A percentile compares a stretch with the other conserved stretches of the same genome.
Conservation (phyloP, 2,113 vertebrate genomes). For the Varanus komodoensis region DNA sequence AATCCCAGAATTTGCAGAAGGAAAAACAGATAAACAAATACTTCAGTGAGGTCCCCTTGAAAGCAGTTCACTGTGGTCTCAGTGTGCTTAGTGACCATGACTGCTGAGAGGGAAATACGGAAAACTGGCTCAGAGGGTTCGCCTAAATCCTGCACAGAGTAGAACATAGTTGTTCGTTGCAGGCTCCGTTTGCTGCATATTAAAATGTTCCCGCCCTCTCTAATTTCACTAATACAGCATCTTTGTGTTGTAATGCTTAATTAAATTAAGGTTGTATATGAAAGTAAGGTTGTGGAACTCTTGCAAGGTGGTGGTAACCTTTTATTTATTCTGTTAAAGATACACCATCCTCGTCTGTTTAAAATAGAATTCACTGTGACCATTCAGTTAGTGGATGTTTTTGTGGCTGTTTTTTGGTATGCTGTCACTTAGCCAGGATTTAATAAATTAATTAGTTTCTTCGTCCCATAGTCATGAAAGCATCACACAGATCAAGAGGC, state of each 20-base stretch:
- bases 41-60: too few relatives aligned
- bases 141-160: too few relatives aligned
- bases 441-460: background rate
- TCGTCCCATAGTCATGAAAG: background rate
- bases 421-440: background rate
- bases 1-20: background rate
- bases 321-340: background rate
- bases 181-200: background rate
- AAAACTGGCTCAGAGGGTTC: too few relatives aligned
- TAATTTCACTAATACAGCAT: background rate
- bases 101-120: background rate
- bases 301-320: background rate
- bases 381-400: background rate
- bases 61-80: too few relatives aligned
- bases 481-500: background rate
- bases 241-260: background rate
- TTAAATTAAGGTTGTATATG: background rate
- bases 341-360: background rate
- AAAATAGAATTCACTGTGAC: background rate
- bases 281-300: background rate
- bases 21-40: too few relatives aligned
- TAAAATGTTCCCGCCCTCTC: background rate
- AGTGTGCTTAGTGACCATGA: too few relatives aligned
- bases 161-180: background rate
- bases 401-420: background rate